phyloP scores from a whole-genome alignment of 2,797 vertebrate species.

The Cossypha niveicapilla region DNA sequence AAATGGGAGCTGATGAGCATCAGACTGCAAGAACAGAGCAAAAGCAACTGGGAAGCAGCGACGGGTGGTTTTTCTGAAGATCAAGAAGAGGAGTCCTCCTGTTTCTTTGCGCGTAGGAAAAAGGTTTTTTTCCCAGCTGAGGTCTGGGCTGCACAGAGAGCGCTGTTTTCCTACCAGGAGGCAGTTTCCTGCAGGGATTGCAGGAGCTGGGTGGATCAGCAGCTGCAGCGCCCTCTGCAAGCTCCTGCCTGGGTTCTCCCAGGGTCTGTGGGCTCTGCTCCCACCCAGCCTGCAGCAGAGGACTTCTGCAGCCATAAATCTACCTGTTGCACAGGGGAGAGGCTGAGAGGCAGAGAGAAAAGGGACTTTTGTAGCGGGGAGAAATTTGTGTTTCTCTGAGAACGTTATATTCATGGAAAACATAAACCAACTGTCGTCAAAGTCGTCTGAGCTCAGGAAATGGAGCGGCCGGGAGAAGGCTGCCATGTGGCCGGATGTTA shows the following conservation, averaged over 20 bases:
- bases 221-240: conserved; percentile 7
- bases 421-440: conserved; percentile 95
- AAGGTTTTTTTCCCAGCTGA: not conserved
- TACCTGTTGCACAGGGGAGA: conserved; percentile 53
- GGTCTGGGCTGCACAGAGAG: not conserved
- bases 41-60: not conserved
- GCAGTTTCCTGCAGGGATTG: conserved; percentile 13
- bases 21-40: not conserved
- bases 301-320: conserved; percentile 42
- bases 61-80: not conserved
- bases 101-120: not conserved
- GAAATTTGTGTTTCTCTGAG: conserved; percentile 74
- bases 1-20: not conserved
- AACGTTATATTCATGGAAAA: conserved; percentile 87
- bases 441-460: conserved; percentile 96
- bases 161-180: not conserved
- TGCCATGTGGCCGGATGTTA: conserved; percentile 99
- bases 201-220: not conserved
- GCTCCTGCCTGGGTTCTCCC: not conserved
- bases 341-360: not conserved
- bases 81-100: not conserved
- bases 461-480: conserved; percentile 94
- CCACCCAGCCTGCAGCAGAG: not conserved
- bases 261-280: not conserved
- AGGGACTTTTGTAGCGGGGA: conserved; percentile 50